phyloP scores from a whole-genome alignment of 2,888 invertebrate species.

The Leptopterna dolabrata region DNA sequence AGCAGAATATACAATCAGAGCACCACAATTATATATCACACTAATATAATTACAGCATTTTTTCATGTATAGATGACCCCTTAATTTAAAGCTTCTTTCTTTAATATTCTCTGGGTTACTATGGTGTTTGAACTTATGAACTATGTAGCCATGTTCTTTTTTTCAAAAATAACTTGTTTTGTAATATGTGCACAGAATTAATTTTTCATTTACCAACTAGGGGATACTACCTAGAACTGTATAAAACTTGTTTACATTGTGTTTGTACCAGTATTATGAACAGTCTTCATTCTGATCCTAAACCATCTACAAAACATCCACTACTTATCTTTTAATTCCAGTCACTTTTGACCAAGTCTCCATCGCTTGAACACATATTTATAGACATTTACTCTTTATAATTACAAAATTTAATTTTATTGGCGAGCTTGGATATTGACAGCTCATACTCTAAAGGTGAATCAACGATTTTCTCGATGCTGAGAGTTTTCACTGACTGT shows the following conservation, averaged over 20 bases:
- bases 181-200: constrained; percentile 49
- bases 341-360: constrained; percentile 59
- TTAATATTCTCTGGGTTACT: constrained; percentile 33
- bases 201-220: constrained; percentile 55
- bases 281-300: constrained; percentile 61
- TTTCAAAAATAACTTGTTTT: constrained; percentile 58
- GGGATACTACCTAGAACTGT: constrained; percentile 58
- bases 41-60: constrained; percentile 60
- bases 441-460: constrained; percentile 49
- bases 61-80: constrained; percentile 55
- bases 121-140: constrained; percentile 59
- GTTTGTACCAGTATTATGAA: constrained; percentile 61
- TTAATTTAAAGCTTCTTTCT: constrained; percentile 56
- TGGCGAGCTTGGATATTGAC: constrained; percentile 52
- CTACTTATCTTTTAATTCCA: constrained; percentile 59
- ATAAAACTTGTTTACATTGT: constrained; percentile 59
- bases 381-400: constrained; percentile 58
- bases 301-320: constrained; percentile 58
- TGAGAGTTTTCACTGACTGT: constrained; percentile 42
- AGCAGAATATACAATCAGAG: constrained; percentile 61
- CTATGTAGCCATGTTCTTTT: constrained; percentile 55
- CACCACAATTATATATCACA: constrained; percentile 62
- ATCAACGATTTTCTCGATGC: constrained; percentile 46
- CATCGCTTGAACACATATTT: constrained; percentile 61
- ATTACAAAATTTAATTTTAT: constrained; percentile 57